Conservation (phyloP, 2,113 vertebrate genomes). For the Dendrocopos noguchii region DNA sequence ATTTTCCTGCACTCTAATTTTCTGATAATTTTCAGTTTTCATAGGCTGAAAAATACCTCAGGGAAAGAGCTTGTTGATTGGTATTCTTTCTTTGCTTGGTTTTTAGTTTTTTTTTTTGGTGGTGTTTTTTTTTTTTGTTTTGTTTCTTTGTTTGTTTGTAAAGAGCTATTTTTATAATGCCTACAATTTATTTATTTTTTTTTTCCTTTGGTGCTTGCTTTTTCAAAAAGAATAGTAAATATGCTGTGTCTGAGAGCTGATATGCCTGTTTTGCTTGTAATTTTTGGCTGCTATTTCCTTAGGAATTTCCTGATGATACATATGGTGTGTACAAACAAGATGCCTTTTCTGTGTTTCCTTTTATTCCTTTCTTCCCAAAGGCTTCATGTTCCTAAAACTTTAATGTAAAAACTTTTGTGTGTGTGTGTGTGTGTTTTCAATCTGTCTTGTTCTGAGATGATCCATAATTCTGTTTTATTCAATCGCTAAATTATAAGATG, state of each 20-base stretch:
- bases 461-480: background rate
- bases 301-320: constrained; percentile 1
- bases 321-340: background rate
- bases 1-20: constrained; percentile 23
- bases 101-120: background rate
- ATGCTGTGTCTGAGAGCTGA: background rate
- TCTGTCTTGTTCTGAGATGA: background rate
- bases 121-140: too few relatives aligned
- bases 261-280: background rate
- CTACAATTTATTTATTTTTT: background rate
- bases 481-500: constrained; percentile 29
- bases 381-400: background rate
- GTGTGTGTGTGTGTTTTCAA: background rate
- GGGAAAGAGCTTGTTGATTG: constrained; percentile 11
- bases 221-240: constrained; percentile 45
- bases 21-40: constrained; percentile 20
- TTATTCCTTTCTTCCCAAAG: background rate
- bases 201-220: background rate
- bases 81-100: background rate
- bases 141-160: background rate
- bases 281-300: constrained; percentile 19
- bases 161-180: constrained; percentile 17
- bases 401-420: background rate
- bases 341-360: constrained; percentile 7
- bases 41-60: background rate